A percentile compares a stretch with the other conserved stretches of the same genome.
phyloP scores from a whole-genome alignment of 1,140 invertebrate species.

The Stenopsyche tienmushanensis region DNA sequence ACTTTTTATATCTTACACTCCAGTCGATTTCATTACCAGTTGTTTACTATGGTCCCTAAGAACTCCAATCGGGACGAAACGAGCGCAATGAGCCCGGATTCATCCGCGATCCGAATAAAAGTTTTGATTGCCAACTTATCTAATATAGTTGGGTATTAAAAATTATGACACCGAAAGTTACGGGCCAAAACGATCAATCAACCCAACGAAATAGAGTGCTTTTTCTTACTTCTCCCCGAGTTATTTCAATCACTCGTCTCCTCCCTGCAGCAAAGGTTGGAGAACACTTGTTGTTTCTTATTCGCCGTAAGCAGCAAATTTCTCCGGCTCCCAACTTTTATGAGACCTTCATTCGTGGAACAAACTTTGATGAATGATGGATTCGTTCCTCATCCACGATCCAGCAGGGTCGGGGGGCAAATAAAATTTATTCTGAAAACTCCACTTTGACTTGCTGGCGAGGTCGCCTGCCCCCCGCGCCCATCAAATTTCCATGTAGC shows the following conservation, averaged over 20 bases:
- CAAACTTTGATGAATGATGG: conserved; percentile 35
- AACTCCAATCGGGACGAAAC: too few relatives aligned
- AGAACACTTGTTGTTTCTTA: conserved; percentile 25
- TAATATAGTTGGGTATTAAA: conserved; percentile 1
- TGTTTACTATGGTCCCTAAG: too few relatives aligned
- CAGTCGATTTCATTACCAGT: too few relatives aligned
- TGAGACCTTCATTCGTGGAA: conserved; percentile 20
- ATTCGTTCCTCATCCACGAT: conserved; percentile 3
- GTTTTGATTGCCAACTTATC: background rate
- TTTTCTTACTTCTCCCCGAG: conserved; percentile 5
- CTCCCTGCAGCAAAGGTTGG: conserved; percentile 5
- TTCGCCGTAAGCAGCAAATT: conserved; percentile 15
- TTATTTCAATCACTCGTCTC: conserved; percentile 22
- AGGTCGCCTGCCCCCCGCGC: background rate
- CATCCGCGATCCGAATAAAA: background rate
- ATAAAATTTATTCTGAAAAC: conserved; percentile 24
- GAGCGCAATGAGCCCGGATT: too few relatives aligned
- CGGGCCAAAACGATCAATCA: conserved; percentile 26
- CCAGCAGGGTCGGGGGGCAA: background rate
- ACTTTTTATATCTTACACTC: too few relatives aligned
- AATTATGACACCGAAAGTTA: conserved; percentile 2
- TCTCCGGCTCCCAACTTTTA: conserved; percentile 19
- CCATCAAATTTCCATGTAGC: background rate
- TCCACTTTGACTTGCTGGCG: conserved; percentile 6
- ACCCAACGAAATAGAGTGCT: conserved; percentile 7